A percentile compares a stretch with the other conserved stretches of the same genome.
Evolutionary conservation across 2,113 vertebrate species (phyloP).

Genomic region (Daubentonia madagascariensis): DNA sequence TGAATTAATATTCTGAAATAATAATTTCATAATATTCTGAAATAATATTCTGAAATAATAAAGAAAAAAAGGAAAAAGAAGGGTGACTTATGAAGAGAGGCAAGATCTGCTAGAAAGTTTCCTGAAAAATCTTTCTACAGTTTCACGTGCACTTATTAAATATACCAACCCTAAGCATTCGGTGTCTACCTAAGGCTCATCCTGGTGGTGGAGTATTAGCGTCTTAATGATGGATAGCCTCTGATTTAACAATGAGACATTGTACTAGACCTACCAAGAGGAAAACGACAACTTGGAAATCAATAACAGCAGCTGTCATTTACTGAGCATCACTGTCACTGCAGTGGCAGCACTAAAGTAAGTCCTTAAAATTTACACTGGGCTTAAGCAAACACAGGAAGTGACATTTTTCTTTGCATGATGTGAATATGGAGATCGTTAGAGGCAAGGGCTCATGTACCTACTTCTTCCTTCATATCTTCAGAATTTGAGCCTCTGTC

Average conservation of each 20-base stretch:
- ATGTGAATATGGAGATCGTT: neutral
- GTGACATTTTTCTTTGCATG: neutral
- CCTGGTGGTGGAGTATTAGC: neutral
- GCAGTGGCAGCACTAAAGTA: neutral
- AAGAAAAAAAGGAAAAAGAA: too few species aligned
- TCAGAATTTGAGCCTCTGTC: conserved; percentile 81
- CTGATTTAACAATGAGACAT: neutral
- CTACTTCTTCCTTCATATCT: conserved; percentile 86
- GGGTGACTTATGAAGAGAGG: neutral
- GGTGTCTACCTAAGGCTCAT: neutral
- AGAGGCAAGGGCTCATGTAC: conserved; percentile 45
- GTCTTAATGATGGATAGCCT: neutral
- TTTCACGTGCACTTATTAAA: neutral
- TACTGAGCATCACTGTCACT: too few species aligned
- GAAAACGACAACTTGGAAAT: neutral
- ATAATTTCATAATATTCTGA: too few species aligned
- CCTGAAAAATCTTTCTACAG: neutral
- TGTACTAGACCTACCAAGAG: neutral
- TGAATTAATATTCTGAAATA: too few species aligned
- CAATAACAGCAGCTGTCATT: neutral
- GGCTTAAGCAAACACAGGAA: neutral
- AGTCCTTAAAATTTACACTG: neutral
- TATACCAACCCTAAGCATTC: neutral
- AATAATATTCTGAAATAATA: too few species aligned
- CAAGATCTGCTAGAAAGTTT: neutral